phyloP scores from a whole-genome alignment of 64 coral and sea anemone species.

The Anthopleura sola region DNA sequence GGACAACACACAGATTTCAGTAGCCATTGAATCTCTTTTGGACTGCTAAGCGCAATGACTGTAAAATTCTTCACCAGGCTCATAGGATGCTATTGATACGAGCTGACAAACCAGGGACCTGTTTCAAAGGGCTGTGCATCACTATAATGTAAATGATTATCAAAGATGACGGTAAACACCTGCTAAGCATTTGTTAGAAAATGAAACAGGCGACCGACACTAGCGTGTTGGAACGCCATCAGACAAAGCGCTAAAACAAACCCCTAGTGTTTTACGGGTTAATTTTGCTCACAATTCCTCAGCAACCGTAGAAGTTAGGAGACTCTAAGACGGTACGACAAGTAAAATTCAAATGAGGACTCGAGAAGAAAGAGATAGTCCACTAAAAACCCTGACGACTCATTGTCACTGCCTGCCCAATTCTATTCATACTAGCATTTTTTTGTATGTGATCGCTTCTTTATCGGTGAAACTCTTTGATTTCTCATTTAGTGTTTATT shows the following conservation, averaged over 20 bases:
- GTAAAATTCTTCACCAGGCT: neutral
- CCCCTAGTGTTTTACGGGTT: neutral
- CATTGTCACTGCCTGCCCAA: neutral
- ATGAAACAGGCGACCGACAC: constrained; percentile 16
- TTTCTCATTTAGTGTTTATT: neutral
- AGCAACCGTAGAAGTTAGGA: neutral
- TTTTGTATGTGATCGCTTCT: neutral
- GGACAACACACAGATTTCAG: neutral
- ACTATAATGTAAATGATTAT: neutral
- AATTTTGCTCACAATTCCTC: neutral
- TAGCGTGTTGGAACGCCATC: neutral
- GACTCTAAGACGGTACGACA: neutral
- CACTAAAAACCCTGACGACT: no score
- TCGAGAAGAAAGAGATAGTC: no score
- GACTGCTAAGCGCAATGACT: neutral
- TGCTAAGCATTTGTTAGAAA: neutral
- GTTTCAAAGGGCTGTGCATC: neutral
- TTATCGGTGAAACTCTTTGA: neutral
- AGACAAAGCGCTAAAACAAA: neutral
- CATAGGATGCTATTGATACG: neutral
- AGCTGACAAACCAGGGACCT: neutral
- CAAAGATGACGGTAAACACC: neutral
- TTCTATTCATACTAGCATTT: neutral
- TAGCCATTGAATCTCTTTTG: neutral
- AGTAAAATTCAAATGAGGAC: neutral